These are phyloP conservation scores for Melanotaenia boesemani DNA, from an alignment of 2,797 vertebrate species.

Conservation along the genomic window DNA sequence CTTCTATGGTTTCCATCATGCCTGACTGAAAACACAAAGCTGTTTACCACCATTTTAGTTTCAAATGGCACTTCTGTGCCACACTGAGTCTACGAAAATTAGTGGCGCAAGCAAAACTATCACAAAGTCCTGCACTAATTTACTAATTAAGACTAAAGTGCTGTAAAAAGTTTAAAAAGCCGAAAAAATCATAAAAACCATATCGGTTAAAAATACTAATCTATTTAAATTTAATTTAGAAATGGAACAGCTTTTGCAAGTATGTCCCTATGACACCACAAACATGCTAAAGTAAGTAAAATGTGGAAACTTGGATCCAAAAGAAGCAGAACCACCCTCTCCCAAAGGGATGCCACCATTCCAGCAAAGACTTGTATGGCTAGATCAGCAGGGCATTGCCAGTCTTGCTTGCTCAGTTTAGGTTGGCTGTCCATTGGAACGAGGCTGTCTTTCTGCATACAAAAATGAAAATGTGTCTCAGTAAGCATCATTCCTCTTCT, in stretches of 20 bases:
- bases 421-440: conserved; percentile 53
- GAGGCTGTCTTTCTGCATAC: conserved; percentile 42
- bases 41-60: conserved; percentile 19
- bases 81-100: neutral
- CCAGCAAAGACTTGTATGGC: conserved; percentile 59
- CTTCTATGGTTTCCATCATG: neutral
- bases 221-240: conserved; percentile 43
- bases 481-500: conserved; percentile 54
- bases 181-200: too few relatives aligned
- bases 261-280: conserved; percentile 54
- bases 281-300: conserved; percentile 52
- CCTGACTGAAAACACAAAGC: conserved; percentile 1
- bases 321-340: conserved; percentile 51
- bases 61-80: conserved; percentile 1
- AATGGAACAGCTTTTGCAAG: conserved; percentile 40
- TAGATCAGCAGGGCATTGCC: conserved; percentile 58
- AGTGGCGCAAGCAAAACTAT: neutral
- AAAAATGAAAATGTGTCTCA: conserved; percentile 50
- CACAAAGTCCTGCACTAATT: neutral
- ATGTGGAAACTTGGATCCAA: conserved; percentile 37
- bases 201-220: too few relatives aligned
- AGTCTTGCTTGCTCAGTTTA: conserved; percentile 41
- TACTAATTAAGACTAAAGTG: neutral
- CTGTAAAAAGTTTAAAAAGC: neutral
- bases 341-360: conserved; percentile 43